Percentiles rank a stretch among this genome's conserved stretches.
These are phyloP conservation scores for Stenodema calcarata DNA, from an alignment of 2,888 invertebrate genomes.

Conservation along the genomic window DNA sequence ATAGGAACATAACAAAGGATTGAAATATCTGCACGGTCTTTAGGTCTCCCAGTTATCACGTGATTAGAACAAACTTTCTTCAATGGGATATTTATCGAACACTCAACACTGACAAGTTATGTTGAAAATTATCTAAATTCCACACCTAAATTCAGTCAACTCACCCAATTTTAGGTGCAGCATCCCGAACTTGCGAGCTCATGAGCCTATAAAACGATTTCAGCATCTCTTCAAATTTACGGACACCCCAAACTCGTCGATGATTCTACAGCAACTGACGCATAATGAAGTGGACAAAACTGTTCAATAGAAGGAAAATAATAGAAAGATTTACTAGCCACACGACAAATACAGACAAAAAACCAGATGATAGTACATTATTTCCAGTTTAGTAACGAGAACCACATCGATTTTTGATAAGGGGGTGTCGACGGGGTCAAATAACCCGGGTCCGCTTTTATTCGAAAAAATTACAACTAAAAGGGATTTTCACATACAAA, in stretches of 20 bases:
- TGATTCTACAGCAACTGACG: background rate
- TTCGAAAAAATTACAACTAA: background rate
- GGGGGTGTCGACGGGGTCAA: background rate
- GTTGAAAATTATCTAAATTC: background rate
- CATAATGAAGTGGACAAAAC: background rate
- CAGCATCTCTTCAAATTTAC: background rate
- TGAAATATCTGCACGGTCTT: no score
- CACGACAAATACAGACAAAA: background rate
- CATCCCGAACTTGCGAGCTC: background rate
- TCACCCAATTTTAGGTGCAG: constrained; percentile 6
- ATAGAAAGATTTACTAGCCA: background rate
- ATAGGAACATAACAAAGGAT: no score
- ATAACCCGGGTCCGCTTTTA: background rate
- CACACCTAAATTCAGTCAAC: background rate
- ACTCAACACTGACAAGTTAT: no score
- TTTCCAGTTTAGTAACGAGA: background rate
- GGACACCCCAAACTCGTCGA: background rate
- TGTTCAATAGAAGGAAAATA: background rate
- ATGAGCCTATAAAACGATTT: background rate
- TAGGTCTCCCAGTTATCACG: no score
- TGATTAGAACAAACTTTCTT: no score
- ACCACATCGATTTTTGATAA: background rate
- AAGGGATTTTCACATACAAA: no score
- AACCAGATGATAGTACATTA: background rate
- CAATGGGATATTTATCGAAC: no score